Percentiles rank a stretch among this genome's conserved stretches.
phyloP scores from a whole-genome alignment of 2,797 vertebrate species.

The Pithecia hirsuta region DNA sequence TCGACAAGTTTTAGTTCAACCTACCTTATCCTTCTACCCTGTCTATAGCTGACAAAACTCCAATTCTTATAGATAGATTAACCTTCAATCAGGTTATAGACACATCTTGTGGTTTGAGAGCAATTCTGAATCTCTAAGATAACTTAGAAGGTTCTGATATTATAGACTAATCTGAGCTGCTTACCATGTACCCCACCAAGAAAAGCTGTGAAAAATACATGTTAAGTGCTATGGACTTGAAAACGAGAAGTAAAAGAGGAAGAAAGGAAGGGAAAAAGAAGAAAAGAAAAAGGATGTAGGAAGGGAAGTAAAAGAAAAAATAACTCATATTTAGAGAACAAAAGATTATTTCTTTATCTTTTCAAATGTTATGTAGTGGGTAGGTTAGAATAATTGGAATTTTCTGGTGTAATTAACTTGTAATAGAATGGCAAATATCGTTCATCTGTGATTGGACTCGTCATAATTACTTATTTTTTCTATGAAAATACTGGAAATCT shows the following conservation, averaged over 20 bases:
- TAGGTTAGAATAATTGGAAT: conserved; percentile 29
- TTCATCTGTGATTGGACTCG: not conserved
- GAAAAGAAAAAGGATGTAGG: not conserved
- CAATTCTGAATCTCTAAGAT: not conserved
- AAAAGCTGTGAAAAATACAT: conserved; percentile 21
- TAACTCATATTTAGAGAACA: not conserved
- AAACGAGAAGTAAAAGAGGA: not conserved
- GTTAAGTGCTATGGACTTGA: not conserved
- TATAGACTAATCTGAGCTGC: not conserved
- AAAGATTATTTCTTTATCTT: conserved; percentile 19
- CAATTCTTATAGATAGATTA: not conserved
- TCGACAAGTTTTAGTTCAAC: not conserved
- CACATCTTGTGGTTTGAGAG: not conserved
- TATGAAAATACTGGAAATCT: not conserved
- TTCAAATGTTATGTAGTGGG: conserved; percentile 10
- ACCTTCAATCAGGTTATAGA: not conserved
- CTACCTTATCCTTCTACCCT: not conserved
- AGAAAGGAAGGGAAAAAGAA: not conserved
- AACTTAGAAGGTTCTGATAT: not conserved
- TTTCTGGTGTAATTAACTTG: conserved; percentile 20
- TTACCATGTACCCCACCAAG: not conserved
- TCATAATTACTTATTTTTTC: not conserved
- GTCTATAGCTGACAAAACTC: not conserved
- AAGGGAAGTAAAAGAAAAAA: not conserved
- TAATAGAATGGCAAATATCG: not conserved